Base-by-base conservation (phyloP, 92 coral and sea anemone genomes). In the Umimayanthus chanpuru region DNA sequence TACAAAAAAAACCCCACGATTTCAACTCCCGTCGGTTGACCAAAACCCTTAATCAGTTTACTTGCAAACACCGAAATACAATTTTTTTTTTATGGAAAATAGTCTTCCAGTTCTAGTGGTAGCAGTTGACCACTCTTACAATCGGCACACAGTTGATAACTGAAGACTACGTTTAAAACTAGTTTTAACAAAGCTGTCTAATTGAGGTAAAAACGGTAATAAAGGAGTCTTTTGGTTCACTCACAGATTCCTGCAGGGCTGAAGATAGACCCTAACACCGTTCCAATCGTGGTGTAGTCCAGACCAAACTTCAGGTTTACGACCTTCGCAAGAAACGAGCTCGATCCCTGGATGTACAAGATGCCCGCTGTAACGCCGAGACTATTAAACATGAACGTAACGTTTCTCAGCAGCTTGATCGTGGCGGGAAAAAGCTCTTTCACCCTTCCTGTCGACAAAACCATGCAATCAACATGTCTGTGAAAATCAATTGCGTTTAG, bases 371-470 rank as follows among this genome's bases (percentile, higher is more conserved):
- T 85, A 9, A 85, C 43, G 44, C 88, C 92, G 40, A 89, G 76
- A 5, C 71, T 47, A 64, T 89, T 89, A 47, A 89, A 89, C 28
- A 89, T n/a, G 67, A 50, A 89, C 67, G 92, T 89, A 28, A 72
- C 74, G 64, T 89, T 89, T 30, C 61, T 89, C 56, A 89, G 65
- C 32, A 89, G 89, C 23, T 72, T 71, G 18, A 68, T 28, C 12
- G 87, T 73, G 85, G 86, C 92, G 0, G 85, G 88, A 53, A 79
- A 68, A 40, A 89, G 49, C 65, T 43, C 74, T 20, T 76, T 84
- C 55, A 85, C 67, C 7, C 3, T 79, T 79, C 82, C 82, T 79
- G 82, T 79, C 25, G 40, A 49, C 16, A 64, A 4, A 49, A 79
- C n/a, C n/a, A n/a, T n/a, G 25, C 6, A 3, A 38, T 32, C 41